Evolutionary conservation across 53 echinoderm and acorn worm genomes (phyloP).

Genomic region (Temnopleurus reevesii): DNA sequence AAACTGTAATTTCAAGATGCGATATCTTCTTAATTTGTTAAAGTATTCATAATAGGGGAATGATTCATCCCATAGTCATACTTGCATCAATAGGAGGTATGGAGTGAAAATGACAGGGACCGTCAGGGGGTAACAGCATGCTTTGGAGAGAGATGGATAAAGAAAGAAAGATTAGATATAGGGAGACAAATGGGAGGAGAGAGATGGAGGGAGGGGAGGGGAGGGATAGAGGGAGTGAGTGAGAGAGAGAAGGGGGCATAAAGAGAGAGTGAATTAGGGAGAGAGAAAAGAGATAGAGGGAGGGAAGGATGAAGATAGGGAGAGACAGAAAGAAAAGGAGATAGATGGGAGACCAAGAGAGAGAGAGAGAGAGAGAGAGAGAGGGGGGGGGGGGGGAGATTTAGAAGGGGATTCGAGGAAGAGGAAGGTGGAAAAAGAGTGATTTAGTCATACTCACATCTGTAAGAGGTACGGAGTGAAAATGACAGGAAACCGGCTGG

Average conservation of each 20-base stretch:
- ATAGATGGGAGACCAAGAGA: not conserved
- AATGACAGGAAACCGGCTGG: too few species aligned
- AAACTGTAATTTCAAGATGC: conserved; percentile 3
- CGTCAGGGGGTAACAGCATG: too few species aligned
- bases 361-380: not conserved
- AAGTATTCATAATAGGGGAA: conserved; percentile 22
- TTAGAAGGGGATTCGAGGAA: not conserved
- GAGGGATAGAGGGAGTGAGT: not conserved
- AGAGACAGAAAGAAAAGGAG: not conserved
- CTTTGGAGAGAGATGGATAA: too few species aligned
- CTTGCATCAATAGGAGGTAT: not conserved
- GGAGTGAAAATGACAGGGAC: too few species aligned
- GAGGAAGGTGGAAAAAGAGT: too few species aligned
- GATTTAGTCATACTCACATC: too few species aligned
- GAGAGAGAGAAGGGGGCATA: too few species aligned
- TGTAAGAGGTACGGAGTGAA: too few species aligned
- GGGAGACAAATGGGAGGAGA: not conserved
- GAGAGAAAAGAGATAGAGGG: not conserved
- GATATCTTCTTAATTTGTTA: conserved; percentile 30
- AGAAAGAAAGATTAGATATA: not conserved
- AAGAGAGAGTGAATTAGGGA: too few species aligned
- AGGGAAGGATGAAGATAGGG: not conserved
- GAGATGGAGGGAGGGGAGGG: not conserved
- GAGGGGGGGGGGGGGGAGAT: not conserved
- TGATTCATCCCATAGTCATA: conserved; percentile 20